Evolutionary conservation across 2,113 vertebrate species (phyloP).

Genomic region (Brachyhypopomus occidentalis): DNA sequence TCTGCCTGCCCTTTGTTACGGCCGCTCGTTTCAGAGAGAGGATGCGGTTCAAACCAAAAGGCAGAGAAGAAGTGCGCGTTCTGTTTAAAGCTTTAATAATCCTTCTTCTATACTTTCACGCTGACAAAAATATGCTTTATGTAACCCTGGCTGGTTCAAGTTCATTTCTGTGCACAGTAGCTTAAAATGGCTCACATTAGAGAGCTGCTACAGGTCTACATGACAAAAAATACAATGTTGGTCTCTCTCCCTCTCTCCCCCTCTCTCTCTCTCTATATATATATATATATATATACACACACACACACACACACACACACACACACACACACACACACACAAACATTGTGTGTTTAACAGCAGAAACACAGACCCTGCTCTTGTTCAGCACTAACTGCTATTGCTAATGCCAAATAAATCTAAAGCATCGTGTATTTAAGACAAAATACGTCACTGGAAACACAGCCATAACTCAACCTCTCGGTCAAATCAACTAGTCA

Average conservation of each 20-base stretch:
- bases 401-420: not conserved
- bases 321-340: too few relatives aligned
- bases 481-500: not conserved
- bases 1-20: conserved; percentile 64
- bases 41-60: conserved; percentile 41
- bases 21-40: conserved; percentile 55
- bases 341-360: too few relatives aligned
- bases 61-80: conserved; percentile 33
- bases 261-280: too few relatives aligned
- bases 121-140: not conserved
- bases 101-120: not conserved
- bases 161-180: too few relatives aligned
- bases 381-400: not conserved
- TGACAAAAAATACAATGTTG: too few relatives aligned
- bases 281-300: too few relatives aligned
- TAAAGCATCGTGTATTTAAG: conserved; percentile 1
- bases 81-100: conserved; percentile 20
- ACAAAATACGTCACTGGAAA: conserved; percentile 36
- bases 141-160: not conserved
- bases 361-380: too few relatives aligned
- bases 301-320: too few relatives aligned
- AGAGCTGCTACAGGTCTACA: too few relatives aligned
- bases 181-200: too few relatives aligned
- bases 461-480: not conserved
- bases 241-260: too few relatives aligned